These are phyloP conservation scores for Pelagia noctiluca DNA, from an alignment of 30 jellyfish, hydroid and myxozoan genomes.

Conservation along the genomic window DNA sequence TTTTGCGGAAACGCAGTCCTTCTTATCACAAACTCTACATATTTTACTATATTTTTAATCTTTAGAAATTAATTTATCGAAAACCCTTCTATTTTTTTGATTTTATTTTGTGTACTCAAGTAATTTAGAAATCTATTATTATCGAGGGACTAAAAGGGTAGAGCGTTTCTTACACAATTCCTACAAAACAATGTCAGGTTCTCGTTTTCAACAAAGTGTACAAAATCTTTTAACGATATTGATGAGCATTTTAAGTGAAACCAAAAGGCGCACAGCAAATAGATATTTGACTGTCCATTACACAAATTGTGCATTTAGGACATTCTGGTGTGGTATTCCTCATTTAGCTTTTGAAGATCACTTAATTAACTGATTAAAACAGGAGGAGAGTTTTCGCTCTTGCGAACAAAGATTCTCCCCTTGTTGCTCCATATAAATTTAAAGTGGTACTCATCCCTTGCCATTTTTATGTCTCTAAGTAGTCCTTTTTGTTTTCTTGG, in stretches of 20 bases:
- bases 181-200: neutral
- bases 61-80: neutral
- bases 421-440: neutral
- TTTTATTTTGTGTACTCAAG: neutral
- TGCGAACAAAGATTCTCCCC: neutral
- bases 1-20: neutral
- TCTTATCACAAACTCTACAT: neutral
- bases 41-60: neutral
- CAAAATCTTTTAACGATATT: neutral
- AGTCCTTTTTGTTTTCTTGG: neutral
- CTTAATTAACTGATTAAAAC: neutral
- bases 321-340: neutral
- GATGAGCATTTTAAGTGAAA: neutral
- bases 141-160: neutral
- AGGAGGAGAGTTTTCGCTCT: neutral
- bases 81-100: neutral
- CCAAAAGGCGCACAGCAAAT: constrained; percentile 3
- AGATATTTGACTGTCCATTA: neutral
- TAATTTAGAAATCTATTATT: too few species aligned
- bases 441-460: neutral
- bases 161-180: neutral
- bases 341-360: neutral
- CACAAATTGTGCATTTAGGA: neutral
- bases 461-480: neutral
- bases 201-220: neutral